Evolutionary conservation across 2,797 vertebrate species (phyloP), one percentile per base, ranked within the genome.

Genomic region (Yasuhikotakia modesta): DNA sequence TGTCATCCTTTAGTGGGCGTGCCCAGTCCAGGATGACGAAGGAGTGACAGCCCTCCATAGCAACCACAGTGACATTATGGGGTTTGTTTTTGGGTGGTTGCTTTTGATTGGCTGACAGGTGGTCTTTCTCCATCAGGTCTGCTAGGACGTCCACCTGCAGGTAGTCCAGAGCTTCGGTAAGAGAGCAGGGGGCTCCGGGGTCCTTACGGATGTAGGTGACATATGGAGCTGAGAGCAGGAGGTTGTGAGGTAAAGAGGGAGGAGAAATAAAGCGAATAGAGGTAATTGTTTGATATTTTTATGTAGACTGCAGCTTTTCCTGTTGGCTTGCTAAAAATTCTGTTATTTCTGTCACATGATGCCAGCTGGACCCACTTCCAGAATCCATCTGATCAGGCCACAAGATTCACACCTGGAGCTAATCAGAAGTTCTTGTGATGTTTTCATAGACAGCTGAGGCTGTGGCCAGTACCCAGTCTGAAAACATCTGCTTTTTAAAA

Each of bases 1-100:
- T 94, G 64, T 99, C 97, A 67, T 94, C 94, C 43, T 87, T 94
- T 61, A 92, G 72, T n/a, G 97, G 96, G 71, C 92, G 95, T 72
- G 90, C 94, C 98, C 97, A 99, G 88, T 99, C 97, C 83, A 99
- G 87, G 43, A 99, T 99, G 84, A 99, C 96, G 76, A 99, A 99
- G 0, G 98, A 99, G 74, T 99, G 98, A 86, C 97, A 99, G 84
- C 97, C 97, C 89, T 99, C 97, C 72, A 99, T 94, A 60, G 98
- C 98, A 0, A 99, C 96, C 2, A 99, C 93, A 0, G 97, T 99
- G 86, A 99, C 91, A 87, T 99, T 98, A 72, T 95, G 92, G 39
- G 97, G 96, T 64, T 93, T 93, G 65, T 93, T 88, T 86, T 93
- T 93, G 12, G 98, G 97, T 60, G 86, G 93, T 16, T 83, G 88